Evolutionary conservation across 2,797 vertebrate species (phyloP), one percentile per base, ranked within the genome.

Genomic region (Bradypodion ventrale): DNA sequence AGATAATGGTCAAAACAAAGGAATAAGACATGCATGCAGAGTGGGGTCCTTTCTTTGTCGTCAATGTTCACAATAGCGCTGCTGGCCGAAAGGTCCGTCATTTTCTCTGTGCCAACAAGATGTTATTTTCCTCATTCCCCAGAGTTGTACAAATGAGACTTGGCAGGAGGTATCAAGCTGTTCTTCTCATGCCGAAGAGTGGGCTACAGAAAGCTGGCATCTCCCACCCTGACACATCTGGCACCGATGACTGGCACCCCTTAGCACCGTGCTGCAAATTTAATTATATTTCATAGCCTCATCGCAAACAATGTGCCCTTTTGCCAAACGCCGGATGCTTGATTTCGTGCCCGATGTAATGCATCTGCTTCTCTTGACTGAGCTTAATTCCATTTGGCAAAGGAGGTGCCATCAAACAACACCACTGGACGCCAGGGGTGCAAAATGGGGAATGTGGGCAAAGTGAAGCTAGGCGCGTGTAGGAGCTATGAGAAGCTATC

Each of bases 261-360:
- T 40, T 93, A 90, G 90, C 89, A 89, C 15, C 0, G 81, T 65
- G 81, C 92, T 94, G 84, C 85, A 93, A 93, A 94, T 89, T 93
- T 93, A 93, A 96, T 94, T 94, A 88, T 87, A 91, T 93, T 86
- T 87, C 89, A 90, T 80, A 92, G 87, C 77, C 85, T 93, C 90
- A 75, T 90, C 82, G 88, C 89, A 93, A 95, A 94, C 94, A 94
- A 91, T 89, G 91, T 89, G 86, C 85, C 74, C 76, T 83, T 82
- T 89, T 90, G 91, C 87, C 90, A 94, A 93, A 89, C 0, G 68
- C 86, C 89, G 89, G 87, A 91, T 88, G 91, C 93, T 92, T 89
- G 82, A 89, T 85, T 85, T 90, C 2, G 83, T 92, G 66, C 87
- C 92, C 93, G 91, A 89, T 93, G 80, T 83, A 88, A 86, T 90